Base-by-base conservation (phyloP, 1,140 invertebrate genomes). In the Heliothis virescens region DNA sequence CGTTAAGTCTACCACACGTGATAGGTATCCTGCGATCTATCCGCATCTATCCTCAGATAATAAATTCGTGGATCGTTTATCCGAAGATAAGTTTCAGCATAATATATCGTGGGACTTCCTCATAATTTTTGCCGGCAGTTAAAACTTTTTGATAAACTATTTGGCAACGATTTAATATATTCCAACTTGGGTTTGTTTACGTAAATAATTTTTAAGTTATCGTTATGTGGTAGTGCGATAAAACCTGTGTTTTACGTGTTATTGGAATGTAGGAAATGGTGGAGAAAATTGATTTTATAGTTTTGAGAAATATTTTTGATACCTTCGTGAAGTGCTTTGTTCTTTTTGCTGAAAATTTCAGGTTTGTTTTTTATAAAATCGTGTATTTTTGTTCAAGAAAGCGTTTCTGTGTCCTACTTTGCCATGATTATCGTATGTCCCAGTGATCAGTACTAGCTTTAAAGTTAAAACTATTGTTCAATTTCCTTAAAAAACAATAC, bases 1-100 rank as follows among this genome's bases (percentile, higher is more conserved):
- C 76, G 65, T 79, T 79, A 79, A 67, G 18, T 53, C 63, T 60
- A 76, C 60, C 60, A 76, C 59, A 52, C 41, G 65, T 65, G 74
- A 65, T 76, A 41, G 34, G 53, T 47, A 63, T 52, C 59, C 34
- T 63, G 63, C 73, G 18, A 48, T 48, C 47, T 13, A 41, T 63
- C 29, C 1, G 9, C 63, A 67, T 16, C 47, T 13, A 41, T 63
- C 29, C 1, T 9, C 63, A 67, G 41, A 48, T 67, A 67, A 63
- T 76, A 76, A 53, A 55, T 76, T 26, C 57, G 41, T n/a, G 60
- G 21, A 76, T 65, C 74, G 74, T 41, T 76, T 65, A 76, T 76
- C 74, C 47, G 48, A 34, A 50, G 60, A 75, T 60, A 34, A 76
- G 47, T 65, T 73, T 50, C 48, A 55, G n/a, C 60, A 52, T 26